Percentiles rank a stretch among this genome's conserved stretches.
Evolutionary conservation across 1,140 invertebrate species (phyloP).

Genomic region (Trichoplusia ni): DNA sequence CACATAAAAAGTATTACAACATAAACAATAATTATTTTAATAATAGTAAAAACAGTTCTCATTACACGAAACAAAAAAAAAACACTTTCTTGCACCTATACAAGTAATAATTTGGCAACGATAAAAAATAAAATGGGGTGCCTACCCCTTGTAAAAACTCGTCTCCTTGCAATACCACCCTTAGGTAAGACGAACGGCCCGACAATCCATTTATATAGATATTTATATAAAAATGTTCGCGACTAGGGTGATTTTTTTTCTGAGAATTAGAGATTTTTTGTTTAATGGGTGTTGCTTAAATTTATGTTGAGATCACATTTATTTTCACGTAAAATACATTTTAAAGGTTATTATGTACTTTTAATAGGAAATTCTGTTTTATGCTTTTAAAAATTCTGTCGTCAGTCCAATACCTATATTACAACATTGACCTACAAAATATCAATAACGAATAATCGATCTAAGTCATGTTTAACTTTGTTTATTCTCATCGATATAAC

Average conservation of each 20-base stretch:
- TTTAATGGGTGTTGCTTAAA: too few species aligned
- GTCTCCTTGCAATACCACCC: constrained; percentile 49
- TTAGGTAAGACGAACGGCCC: constrained; percentile 49
- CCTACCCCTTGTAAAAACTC: constrained; percentile 67
- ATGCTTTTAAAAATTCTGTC: too few species aligned
- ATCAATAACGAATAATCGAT: too few species aligned
- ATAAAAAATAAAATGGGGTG: constrained; percentile 76
- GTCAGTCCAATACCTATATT: too few species aligned
- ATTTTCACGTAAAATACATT: too few species aligned
- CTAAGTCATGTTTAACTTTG: too few species aligned
- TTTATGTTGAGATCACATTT: too few species aligned
- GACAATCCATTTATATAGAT: constrained; percentile 14
- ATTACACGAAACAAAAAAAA: neutral
- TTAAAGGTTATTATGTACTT: too few species aligned
- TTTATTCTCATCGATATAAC: too few species aligned
- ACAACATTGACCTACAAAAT: too few species aligned
- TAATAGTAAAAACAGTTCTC: neutral
- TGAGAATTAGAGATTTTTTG: neutral
- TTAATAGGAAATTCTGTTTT: too few species aligned
- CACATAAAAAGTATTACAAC: too few species aligned
- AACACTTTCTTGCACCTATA: constrained; percentile 44
- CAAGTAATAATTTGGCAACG: constrained; percentile 48
- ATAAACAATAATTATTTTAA: neutral
- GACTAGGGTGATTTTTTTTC: constrained; percentile 1
- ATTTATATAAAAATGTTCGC: constrained; percentile 31